Evolutionary conservation across 2,797 vertebrate species (phyloP).

Genomic region (Mycteria americana): DNA sequence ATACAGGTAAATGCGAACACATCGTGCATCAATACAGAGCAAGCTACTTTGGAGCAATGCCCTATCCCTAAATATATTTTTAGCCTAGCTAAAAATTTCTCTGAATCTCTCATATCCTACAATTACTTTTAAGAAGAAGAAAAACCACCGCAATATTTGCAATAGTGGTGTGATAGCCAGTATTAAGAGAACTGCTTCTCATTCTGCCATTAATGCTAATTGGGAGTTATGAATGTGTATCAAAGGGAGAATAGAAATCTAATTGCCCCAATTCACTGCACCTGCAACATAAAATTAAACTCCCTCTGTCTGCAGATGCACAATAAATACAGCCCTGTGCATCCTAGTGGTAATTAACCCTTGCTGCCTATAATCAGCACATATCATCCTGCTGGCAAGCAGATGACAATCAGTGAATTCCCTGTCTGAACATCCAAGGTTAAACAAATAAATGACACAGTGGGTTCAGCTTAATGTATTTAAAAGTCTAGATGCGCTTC

Average conservation of each 20-base stretch:
- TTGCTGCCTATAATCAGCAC: conserved; percentile 55
- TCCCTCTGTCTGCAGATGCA: conserved; percentile 53
- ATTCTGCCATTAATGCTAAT: conserved; percentile 51
- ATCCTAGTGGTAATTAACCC: conserved; percentile 63
- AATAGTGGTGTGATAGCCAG: neutral
- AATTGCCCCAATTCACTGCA: conserved; percentile 63
- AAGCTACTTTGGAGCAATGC: neutral
- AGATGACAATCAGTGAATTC: conserved; percentile 53
- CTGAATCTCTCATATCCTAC: neutral
- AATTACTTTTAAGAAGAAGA: neutral
- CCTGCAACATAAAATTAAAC: conserved; percentile 64
- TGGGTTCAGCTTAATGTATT: conserved; percentile 35
- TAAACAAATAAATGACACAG: conserved; percentile 51
- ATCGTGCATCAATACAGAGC: neutral
- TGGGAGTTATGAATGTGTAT: conserved; percentile 59
- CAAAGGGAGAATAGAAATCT: conserved; percentile 57
- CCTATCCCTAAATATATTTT: neutral
- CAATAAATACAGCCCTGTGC: conserved; percentile 52
- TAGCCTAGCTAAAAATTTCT: neutral
- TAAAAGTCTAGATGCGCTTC: conserved; percentile 13
- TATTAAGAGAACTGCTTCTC: conserved; percentile 14
- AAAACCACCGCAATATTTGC: neutral
- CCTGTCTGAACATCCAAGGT: conserved; percentile 48
- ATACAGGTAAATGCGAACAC: neutral
- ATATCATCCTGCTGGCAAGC: conserved; percentile 44